Percentiles rank a stretch among this genome's conserved stretches.
Evolutionary conservation across 2,113 vertebrate species (phyloP).

Genomic region (Eolophus roseicapilla): DNA sequence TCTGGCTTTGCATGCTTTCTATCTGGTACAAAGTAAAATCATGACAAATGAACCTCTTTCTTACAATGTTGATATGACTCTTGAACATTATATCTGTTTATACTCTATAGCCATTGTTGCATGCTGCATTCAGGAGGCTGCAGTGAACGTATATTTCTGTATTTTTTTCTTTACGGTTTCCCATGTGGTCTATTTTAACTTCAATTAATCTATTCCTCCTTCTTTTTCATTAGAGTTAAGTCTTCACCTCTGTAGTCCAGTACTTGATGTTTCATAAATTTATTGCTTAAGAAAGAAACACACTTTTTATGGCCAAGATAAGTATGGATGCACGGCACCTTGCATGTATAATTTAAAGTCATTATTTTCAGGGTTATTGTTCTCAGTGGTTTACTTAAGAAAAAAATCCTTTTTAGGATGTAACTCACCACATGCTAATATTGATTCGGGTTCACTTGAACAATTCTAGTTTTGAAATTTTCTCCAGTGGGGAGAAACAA

Average conservation of each 20-base stretch:
- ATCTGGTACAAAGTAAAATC: background rate
- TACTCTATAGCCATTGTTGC: constrained; percentile 30
- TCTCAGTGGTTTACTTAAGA: background rate
- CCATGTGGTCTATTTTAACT: background rate
- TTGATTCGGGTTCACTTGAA: background rate
- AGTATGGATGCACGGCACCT: constrained; percentile 14
- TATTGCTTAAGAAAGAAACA: constrained; percentile 5
- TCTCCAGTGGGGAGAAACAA: background rate
- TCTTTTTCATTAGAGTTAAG: background rate
- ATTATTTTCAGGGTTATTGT: constrained; percentile 33
- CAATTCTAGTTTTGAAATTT: background rate
- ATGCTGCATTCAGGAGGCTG: constrained; percentile 3
- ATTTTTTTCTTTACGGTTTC: constrained; percentile 14
- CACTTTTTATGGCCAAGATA: constrained; percentile 36
- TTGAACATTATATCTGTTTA: background rate
- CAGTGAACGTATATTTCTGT: background rate
- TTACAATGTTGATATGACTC: background rate
- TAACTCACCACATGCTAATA: background rate
- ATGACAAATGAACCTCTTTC: constrained; percentile 2
- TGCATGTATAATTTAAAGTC: constrained; percentile 40
- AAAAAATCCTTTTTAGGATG: background rate
- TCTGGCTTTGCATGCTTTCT: constrained; percentile 23
- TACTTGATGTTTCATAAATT: constrained; percentile 27
- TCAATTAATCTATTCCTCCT: background rate
- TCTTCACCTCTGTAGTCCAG: constrained; percentile 1